Evolutionary conservation across 2,888 invertebrate genomes (phyloP).

Genomic region (Ferrisia virgata): DNA sequence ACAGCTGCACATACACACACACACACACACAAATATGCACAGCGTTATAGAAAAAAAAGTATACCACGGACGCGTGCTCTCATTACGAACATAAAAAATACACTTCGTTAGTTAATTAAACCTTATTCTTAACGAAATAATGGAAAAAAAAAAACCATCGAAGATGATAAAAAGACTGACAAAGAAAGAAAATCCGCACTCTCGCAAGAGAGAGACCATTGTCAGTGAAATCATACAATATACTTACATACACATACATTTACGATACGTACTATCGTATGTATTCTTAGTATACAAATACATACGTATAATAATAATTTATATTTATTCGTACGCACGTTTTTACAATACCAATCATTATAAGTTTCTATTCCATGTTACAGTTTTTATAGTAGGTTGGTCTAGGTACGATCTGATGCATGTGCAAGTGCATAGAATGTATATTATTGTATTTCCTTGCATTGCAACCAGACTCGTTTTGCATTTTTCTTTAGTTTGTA

Average conservation of each 20-base stretch:
- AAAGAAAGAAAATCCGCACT: not conserved
- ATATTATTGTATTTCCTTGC: not conserved
- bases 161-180: not conserved
- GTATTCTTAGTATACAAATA: too few species aligned
- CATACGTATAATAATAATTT: too few species aligned
- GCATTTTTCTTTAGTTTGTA: not conserved
- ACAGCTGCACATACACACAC: not conserved
- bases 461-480: not conserved
- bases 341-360: not conserved
- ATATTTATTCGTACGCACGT: not conserved
- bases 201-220: not conserved
- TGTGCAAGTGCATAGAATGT: too few species aligned
- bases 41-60: not conserved
- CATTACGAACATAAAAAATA: not conserved
- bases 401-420: too few species aligned
- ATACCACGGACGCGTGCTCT: conserved; percentile 15
- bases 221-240: not conserved
- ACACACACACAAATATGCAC: not conserved
- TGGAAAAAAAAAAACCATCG: not conserved
- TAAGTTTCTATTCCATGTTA: not conserved
- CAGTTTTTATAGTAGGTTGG: too few species aligned
- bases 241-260: too few species aligned
- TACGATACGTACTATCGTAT: not conserved
- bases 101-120: not conserved
- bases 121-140: not conserved